Base-by-base conservation (phyloP, 2,797 vertebrate species). In the Graptemys geographica region DNA sequence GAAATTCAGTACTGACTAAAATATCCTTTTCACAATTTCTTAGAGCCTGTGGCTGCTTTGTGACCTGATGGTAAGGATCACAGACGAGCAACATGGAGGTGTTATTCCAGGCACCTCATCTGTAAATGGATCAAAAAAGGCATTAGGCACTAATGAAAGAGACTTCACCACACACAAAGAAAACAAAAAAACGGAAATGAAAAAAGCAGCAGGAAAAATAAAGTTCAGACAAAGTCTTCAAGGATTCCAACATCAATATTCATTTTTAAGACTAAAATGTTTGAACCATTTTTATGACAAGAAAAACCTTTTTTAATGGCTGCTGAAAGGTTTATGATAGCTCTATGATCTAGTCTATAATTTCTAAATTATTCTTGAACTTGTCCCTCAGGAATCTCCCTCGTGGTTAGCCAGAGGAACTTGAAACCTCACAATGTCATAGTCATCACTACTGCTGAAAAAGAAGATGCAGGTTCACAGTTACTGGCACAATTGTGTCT, bases 261-360 rank as follows among this genome's bases (percentile, higher is more conserved):
- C 93, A 96, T 97, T 97, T 97, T 93, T 79, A 90, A 87, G 79
- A 86, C 57, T 95, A 90, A 96, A 93, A 96, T 86, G 6, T 81
- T 93, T 80, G 84, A 92, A 89, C 79, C 7, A 56, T 87, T 88
- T 96, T 95, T 82, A 97, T 97, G 81, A 96, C 96, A 97, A 96
- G 91, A 94, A 98, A 98, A 96, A 92, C 19, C 90, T 89, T 2
- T 92, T 98, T 98, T 98, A 98, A 97, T 97, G 97, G 96, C 98
- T 97, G 97, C 95, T 97, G 98, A 98, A 98, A 98, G 97, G 80
- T 98, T 98, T 98, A 98, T 97, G 96, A 93, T 55, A 95, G 91
- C 69, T 97, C 93, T 97, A 87, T 95, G 92, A 97, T 97, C 97
- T 97, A 93, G 76, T 95, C 97, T 97, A 53, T 97, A 96, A 97